phyloP scores from a whole-genome alignment of 2,797 vertebrate genomes.

The Allobates femoralis region DNA sequence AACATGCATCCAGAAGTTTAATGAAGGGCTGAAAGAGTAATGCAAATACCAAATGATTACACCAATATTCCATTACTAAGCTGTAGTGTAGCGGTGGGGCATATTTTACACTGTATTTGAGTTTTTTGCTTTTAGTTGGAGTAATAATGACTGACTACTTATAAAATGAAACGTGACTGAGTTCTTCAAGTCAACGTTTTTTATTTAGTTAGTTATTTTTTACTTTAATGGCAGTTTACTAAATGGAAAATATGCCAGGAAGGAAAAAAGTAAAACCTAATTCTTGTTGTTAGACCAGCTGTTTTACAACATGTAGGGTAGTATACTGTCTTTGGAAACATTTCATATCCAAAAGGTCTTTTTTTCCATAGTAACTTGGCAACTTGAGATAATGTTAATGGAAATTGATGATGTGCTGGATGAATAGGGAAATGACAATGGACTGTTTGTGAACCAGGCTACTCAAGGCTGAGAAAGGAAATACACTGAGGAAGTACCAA shows the following conservation, averaged over 20 bases:
- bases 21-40: too few species aligned
- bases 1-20: too few species aligned
- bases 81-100: too few species aligned
- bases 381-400: not conserved
- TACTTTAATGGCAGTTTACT: not conserved
- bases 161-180: too few species aligned
- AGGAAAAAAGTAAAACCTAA: not conserved
- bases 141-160: too few species aligned
- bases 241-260: not conserved
- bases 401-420: not conserved
- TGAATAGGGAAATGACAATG: slow-evolving; percentile 21
- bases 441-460: not conserved
- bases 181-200: too few species aligned
- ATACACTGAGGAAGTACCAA: not conserved
- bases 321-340: slow-evolving; percentile 7
- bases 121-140: too few species aligned
- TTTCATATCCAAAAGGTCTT: not conserved
- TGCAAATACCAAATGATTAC: too few species aligned
- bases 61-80: too few species aligned
- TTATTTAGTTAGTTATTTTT: not conserved
- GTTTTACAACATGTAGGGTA: not conserved
- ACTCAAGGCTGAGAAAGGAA: not conserved
- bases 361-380: slow-evolving; percentile 34
- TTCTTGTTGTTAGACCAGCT: not conserved
- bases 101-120: too few species aligned